Evolutionary conservation across 2,888 invertebrate genomes (phyloP).

Genomic region (Drosophila colorata): DNA sequence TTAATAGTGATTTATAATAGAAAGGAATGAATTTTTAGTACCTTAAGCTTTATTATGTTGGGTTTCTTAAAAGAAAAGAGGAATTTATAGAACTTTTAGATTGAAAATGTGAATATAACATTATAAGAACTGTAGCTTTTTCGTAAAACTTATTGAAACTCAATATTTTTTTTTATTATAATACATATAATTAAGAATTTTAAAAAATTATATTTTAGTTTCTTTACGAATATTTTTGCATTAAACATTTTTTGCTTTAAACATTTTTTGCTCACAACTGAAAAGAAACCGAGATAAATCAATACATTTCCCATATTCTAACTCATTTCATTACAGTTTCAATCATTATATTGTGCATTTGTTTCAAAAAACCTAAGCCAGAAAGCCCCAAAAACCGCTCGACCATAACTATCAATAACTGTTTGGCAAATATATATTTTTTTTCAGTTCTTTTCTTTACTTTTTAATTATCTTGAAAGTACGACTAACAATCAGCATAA

Average conservation of each 20-base stretch:
- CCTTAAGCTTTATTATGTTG: not conserved
- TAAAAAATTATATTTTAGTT: too few species aligned
- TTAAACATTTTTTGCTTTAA: too few species aligned
- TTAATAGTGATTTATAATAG: constrained; percentile 2
- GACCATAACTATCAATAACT: constrained; percentile 14
- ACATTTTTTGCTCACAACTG: too few species aligned
- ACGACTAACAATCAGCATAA: constrained; percentile 44
- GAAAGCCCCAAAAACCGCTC: not conserved
- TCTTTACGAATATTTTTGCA: too few species aligned
- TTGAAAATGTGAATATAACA: too few species aligned
- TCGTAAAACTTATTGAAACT: too few species aligned
- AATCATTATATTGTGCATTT: not conserved
- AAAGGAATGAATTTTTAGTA: not conserved
- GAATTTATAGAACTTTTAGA: too few species aligned
- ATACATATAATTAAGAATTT: too few species aligned
- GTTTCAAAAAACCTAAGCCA: not conserved
- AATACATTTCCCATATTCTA: too few species aligned
- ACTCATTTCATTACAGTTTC: not conserved
- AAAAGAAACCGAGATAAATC: too few species aligned
- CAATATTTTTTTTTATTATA: too few species aligned
- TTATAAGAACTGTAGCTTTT: too few species aligned
- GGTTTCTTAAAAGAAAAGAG: not conserved
- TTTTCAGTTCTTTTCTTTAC: not conserved
- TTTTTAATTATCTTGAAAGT: constrained; percentile 58
- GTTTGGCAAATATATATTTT: not conserved